Evolutionary conservation across 2,797 vertebrate genomes (phyloP).

Genomic region (Chlorospingus flavigularis): DNA sequence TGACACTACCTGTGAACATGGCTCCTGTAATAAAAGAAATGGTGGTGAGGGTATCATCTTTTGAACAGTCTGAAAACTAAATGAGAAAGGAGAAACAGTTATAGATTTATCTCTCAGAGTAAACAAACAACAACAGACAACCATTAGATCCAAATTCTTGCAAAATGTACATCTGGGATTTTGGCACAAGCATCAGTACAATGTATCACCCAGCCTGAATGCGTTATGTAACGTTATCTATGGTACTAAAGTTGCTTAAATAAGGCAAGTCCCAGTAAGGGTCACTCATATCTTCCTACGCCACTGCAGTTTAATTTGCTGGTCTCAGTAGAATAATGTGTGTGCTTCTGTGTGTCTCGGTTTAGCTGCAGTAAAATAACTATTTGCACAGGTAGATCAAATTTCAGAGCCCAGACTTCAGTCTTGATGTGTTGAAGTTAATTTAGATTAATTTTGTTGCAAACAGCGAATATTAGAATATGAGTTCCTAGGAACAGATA

Average conservation of each 20-base stretch:
- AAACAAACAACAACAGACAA: neutral
- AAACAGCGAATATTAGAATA: constrained; percentile 15
- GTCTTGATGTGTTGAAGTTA: neutral
- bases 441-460: constrained; percentile 1
- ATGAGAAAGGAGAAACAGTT: neutral
- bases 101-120: neutral
- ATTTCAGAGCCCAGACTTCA: neutral
- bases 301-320: neutral
- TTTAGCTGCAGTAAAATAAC: neutral
- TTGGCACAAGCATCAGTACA: neutral
- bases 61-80: neutral
- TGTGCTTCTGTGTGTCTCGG: neutral
- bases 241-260: neutral
- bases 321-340: neutral
- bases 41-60: neutral
- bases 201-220: neutral
- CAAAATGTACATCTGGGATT: neutral
- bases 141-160: neutral
- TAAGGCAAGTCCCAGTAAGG: neutral
- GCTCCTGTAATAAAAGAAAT: neutral
- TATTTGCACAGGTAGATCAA: neutral
- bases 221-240: neutral
- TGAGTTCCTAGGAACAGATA: neutral
- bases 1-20: neutral
- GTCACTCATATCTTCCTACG: neutral